Percentiles rank a stretch among this genome's conserved stretches.
Evolutionary conservation across 2,888 invertebrate species (phyloP).

Genomic region (Pasiphila rectangulata): DNA sequence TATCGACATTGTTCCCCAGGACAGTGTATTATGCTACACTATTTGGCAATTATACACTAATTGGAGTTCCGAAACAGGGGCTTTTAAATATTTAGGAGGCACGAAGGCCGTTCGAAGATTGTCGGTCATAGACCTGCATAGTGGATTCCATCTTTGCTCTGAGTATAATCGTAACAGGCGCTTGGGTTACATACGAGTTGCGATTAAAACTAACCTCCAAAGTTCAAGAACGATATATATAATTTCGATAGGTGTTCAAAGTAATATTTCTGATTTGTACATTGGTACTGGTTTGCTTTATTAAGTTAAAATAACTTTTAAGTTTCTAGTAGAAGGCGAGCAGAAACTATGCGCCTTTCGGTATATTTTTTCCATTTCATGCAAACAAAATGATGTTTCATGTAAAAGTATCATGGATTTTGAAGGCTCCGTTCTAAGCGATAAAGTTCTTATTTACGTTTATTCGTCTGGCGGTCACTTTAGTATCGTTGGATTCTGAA

Average conservation of each 20-base stretch:
- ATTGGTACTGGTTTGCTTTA: too few species aligned
- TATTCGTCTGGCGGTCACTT: background rate
- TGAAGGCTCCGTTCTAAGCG: background rate
- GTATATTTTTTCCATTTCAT: background rate
- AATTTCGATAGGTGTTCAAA: too few species aligned
- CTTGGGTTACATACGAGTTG: too few species aligned
- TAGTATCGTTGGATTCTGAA: too few species aligned
- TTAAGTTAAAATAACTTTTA: too few species aligned
- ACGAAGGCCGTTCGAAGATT: background rate
- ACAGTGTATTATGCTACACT: background rate
- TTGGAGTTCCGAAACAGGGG: background rate
- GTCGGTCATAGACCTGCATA: background rate
- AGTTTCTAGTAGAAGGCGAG: too few species aligned
- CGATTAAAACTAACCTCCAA: too few species aligned
- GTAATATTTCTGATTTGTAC: too few species aligned
- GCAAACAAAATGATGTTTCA: constrained; percentile 11
- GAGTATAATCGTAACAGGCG: too few species aligned
- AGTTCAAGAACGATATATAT: too few species aligned
- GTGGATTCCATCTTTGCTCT: background rate
- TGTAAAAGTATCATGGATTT: background rate
- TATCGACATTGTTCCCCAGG: background rate
- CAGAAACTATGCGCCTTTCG: too few species aligned
- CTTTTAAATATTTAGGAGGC: constrained; percentile 3
- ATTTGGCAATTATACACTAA: too few species aligned
- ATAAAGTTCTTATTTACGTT: background rate